These are phyloP conservation scores for Peromyscus nudipes DNA, from an alignment of 2,797 vertebrate species.

Conservation along the genomic window DNA sequence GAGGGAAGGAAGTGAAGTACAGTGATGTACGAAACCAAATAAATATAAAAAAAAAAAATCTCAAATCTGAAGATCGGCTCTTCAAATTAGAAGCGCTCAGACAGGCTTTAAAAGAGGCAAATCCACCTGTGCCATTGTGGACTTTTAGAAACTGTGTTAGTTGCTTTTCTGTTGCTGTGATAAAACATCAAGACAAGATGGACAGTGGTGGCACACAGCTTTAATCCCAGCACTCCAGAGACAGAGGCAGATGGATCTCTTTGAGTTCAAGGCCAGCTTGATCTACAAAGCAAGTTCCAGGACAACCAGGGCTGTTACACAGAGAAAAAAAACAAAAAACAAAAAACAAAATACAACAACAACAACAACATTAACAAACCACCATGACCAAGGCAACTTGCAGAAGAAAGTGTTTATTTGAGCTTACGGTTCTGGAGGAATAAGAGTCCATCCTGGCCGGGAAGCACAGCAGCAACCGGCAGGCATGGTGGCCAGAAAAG, in stretches of 20 bases:
- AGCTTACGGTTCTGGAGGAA: background rate
- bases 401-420: background rate
- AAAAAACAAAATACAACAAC: background rate
- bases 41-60: background rate
- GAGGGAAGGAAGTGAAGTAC: background rate
- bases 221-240: background rate
- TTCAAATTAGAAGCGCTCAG: slow-evolving; percentile 23
- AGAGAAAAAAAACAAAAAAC: background rate
- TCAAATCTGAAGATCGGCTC: background rate
- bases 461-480: background rate
- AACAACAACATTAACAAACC: background rate
- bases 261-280: background rate
- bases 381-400: background rate
- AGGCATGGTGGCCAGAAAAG: background rate
- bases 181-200: background rate
- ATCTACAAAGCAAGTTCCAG: background rate
- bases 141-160: background rate
- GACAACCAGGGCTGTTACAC: background rate
- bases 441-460: too few relatives aligned
- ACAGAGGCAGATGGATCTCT: background rate
- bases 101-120: slow-evolving; percentile 16
- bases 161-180: background rate
- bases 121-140: background rate
- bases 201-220: background rate
- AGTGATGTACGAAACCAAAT: background rate